These are phyloP conservation scores for Centroberyx gerrardi DNA, from an alignment of 2,797 vertebrate genomes.

Conservation along the genomic window DNA sequence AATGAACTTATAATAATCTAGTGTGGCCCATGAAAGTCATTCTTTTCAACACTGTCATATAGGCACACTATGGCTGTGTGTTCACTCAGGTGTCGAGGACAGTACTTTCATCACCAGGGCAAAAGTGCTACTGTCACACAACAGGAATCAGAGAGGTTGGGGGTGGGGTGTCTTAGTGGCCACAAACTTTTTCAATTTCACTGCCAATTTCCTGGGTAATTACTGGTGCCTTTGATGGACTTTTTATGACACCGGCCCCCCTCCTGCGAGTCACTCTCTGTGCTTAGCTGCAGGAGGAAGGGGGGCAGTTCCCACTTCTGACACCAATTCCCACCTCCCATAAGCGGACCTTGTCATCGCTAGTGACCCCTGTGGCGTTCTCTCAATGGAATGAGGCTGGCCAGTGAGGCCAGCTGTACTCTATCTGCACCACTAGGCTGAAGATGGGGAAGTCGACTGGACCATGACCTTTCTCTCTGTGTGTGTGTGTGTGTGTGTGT, in stretches of 20 bases:
- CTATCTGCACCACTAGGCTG: slow-evolving; percentile 78
- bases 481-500: slow-evolving; percentile 26
- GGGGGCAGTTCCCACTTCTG: slow-evolving; percentile 65
- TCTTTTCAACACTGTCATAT: slow-evolving; percentile 52
- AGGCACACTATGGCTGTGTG: slow-evolving; percentile 49
- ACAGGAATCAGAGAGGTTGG: slow-evolving; percentile 63
- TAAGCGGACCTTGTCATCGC: slow-evolving; percentile 79
- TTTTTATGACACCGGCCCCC: slow-evolving; percentile 86
- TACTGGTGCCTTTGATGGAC: slow-evolving; percentile 88
- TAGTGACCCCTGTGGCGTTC: slow-evolving; percentile 77
- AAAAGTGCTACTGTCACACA: slow-evolving; percentile 77
- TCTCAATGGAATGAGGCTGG: slow-evolving; percentile 73
- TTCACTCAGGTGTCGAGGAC: slow-evolving; percentile 54
- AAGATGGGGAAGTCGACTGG: slow-evolving; percentile 64
- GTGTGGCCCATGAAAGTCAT: slow-evolving; percentile 53
- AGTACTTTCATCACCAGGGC: slow-evolving; percentile 66
- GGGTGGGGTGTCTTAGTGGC: slow-evolving; percentile 75
- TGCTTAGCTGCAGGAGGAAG: slow-evolving; percentile 64
- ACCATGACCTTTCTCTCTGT: slow-evolving; percentile 62
- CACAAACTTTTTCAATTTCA: slow-evolving; percentile 92
- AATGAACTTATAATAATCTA: slow-evolving; percentile 35
- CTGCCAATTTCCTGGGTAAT: slow-evolving; percentile 91
- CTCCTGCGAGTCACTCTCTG: slow-evolving; percentile 71
- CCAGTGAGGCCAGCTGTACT: slow-evolving; percentile 76
- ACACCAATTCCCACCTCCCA: slow-evolving; percentile 74